Base-by-base conservation (phyloP, 2,888 invertebrate genomes). In the Stratiomys singularior region DNA sequence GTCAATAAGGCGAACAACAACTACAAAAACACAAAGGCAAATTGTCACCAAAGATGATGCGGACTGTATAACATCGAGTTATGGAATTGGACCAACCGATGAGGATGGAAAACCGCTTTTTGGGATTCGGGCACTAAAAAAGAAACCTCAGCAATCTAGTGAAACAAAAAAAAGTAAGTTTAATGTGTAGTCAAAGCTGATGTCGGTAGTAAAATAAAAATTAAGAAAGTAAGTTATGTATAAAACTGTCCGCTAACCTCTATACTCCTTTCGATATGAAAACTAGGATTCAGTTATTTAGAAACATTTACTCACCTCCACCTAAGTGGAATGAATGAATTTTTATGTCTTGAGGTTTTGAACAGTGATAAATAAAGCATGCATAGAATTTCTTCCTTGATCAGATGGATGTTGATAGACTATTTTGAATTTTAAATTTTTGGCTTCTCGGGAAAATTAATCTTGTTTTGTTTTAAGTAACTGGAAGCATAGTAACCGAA, bases 71-170 rank as follows among this genome's bases (percentile, higher is more conserved):
- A 94, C 93, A 1, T 94, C 94, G 1, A 93, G 94, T 84, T 95
- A 95, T 85, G 94, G 94, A 1, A 93, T 94, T 1, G 95, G 95
- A 0, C 95, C 95, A 28, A 91, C 93, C 1, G 95, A 95, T 84
- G 93, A 94, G 81, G 91, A 93, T 82, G 94, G 95, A 13, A 89
- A 90, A 78, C 94, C 94, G 25, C 88, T 95, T 78, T 95, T 95
- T 87, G 95, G 95, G 76, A 90, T 95, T 81, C 90, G 90, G 83
- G 94, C 95, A 77, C 88, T 95, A 78, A 89, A 90, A 80, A 89
- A 89, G 78, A 89, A 90, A 83, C 86, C 87, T 78, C 90, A 90
- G 82, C 90, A 90, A 82, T 89, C 90, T 82, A 89, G 89, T 83
- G 89, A 89, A 82, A 91, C 90, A 85, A 90, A 89, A 82, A 91